Percentiles rank a stretch among this genome's conserved stretches.
Conservation (phyloP, 1,140 invertebrate species). For the Drosophila fuyamai region DNA sequence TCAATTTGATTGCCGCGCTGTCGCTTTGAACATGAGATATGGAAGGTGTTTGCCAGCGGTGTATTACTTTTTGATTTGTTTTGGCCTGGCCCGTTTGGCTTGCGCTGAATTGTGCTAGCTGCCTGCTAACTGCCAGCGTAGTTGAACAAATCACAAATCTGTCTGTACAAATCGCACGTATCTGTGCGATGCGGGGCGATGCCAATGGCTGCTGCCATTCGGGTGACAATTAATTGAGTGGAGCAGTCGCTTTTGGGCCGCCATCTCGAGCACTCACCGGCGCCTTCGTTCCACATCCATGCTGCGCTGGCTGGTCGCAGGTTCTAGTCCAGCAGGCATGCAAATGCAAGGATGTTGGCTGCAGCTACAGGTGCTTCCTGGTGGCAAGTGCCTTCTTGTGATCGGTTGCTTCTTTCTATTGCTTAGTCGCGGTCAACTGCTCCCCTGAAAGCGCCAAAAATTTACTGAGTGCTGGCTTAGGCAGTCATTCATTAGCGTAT, state of each 20-base stretch:
- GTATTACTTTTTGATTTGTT: conserved; percentile 59
- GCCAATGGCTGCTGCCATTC: conserved; percentile 8
- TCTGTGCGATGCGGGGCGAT: conserved; percentile 16
- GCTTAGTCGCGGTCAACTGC: too few species aligned
- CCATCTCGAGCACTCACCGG: conserved; percentile 59
- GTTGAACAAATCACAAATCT: conserved; percentile 20
- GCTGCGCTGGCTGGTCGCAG: conserved; percentile 8
- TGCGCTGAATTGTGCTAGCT: conserved; percentile 19
- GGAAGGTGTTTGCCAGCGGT: conserved; percentile 76
- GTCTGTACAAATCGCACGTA: conserved; percentile 29
- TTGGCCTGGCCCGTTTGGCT: conserved; percentile 14
- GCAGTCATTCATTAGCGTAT: neutral
- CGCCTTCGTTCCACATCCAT: conserved; percentile 75
- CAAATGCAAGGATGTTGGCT: neutral
- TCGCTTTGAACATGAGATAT: conserved; percentile 76
- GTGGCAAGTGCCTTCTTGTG: neutral
- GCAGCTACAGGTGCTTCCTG: conserved; percentile 1
- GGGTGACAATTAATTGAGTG: conserved; percentile 55
- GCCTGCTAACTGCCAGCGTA: neutral
- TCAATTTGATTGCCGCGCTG: conserved; percentile 72
- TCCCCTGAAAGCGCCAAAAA: neutral
- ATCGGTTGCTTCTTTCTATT: too few species aligned
- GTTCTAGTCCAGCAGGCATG: conserved; percentile 15
- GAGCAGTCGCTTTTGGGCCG: conserved; percentile 34
- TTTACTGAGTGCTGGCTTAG: neutral